A percentile compares a stretch with the other conserved stretches of the same genome.
These are phyloP conservation scores for Alloplasta piceator DNA, from an alignment of 2,888 invertebrate genomes.

Conservation along the genomic window DNA sequence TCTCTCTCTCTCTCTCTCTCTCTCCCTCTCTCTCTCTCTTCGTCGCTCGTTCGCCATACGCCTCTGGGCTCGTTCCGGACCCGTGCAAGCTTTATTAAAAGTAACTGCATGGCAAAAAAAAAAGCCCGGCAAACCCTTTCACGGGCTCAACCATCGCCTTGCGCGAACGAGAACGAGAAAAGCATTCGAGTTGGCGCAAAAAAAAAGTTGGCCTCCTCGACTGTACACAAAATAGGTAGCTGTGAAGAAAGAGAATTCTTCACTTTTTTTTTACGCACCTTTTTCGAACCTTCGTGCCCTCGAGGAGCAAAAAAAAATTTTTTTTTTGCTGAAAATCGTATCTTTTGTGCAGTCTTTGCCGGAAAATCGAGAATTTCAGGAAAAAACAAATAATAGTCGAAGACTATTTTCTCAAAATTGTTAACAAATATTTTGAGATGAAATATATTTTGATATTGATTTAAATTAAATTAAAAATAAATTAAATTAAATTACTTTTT, in stretches of 20 bases:
- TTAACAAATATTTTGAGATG: no score
- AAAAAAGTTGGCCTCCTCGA: constrained; percentile 24
- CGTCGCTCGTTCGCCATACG: constrained; percentile 13
- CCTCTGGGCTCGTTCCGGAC: constrained; percentile 42
- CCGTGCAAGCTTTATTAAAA: constrained; percentile 41
- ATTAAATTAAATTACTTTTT: no score
- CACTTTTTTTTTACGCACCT: not conserved
- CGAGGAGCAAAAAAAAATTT: no score
- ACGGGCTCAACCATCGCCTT: constrained; percentile 15
- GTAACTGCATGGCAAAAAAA: constrained; percentile 41
- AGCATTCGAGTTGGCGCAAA: constrained; percentile 8
- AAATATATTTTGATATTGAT: no score
- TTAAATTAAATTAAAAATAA: no score
- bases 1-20: not conserved
- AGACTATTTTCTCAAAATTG: not conserved
- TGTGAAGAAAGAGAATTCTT: not conserved
- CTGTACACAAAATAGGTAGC: constrained; percentile 26
- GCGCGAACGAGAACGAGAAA: constrained; percentile 15
- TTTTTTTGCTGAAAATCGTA: constrained; percentile 3
- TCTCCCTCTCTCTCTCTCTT: constrained; percentile 13
- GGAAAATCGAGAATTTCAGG: constrained; percentile 2
- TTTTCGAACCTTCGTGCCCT: no score
- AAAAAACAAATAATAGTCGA: not conserved
- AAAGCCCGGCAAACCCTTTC: constrained; percentile 39
- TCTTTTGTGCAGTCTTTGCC: not conserved